Conservation (phyloP, 1,140 invertebrate species). For the Aphelinus certus region DNA sequence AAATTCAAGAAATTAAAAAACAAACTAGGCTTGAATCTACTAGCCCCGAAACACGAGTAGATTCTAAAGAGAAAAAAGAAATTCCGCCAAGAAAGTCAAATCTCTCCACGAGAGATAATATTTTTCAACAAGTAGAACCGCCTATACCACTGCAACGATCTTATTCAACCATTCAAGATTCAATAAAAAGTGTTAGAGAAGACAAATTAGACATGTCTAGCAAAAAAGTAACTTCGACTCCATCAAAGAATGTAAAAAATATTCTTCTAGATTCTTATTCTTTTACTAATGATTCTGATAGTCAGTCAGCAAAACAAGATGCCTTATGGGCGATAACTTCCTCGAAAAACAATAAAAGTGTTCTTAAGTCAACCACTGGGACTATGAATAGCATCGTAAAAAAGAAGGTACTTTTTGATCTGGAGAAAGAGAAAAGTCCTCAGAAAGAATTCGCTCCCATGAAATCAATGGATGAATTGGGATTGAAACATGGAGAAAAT, state of each 20-base stretch:
- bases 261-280: conserved; percentile 42
- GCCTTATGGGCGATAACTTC: conserved; percentile 46
- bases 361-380: conserved; percentile 66
- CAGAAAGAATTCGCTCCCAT: conserved; percentile 48
- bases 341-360: conserved; percentile 64
- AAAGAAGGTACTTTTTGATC: conserved; percentile 71
- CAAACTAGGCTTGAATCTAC: conserved; percentile 8
- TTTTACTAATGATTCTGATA: conserved; percentile 36
- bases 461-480: conserved; percentile 56
- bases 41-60: too few relatives aligned
- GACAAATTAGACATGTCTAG: conserved; percentile 31
- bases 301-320: conserved; percentile 52
- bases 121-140: conserved; percentile 19
- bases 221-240: conserved; percentile 44
- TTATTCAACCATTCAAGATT: conserved; percentile 53
- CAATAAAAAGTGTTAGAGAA: conserved; percentile 42
- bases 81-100: too few relatives aligned
- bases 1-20: conserved; percentile 36
- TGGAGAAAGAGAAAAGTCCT: conserved; percentile 66
- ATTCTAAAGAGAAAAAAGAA: conserved; percentile 9
- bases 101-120: neutral
- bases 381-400: conserved; percentile 67
- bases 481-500: conserved; percentile 47
- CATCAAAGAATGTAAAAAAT: conserved; percentile 40
- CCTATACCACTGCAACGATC: conserved; percentile 36